Evolutionary conservation across 2,888 invertebrate species (phyloP).

Genomic region (Idaea straminata): DNA sequence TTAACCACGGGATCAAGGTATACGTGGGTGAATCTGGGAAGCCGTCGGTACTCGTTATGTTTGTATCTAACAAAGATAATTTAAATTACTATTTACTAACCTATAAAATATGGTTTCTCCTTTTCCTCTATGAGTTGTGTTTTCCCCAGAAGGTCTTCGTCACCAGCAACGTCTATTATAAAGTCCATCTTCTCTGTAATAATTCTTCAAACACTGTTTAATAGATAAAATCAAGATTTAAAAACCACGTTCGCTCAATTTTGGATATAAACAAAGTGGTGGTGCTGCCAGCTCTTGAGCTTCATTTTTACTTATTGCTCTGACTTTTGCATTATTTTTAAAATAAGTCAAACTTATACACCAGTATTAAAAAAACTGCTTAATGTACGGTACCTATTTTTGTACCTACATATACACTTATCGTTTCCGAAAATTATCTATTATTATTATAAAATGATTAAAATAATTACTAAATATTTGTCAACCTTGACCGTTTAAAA

Average conservation of each 20-base stretch:
- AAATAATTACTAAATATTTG: too few species aligned
- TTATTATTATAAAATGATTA: too few species aligned
- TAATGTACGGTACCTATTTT: too few species aligned
- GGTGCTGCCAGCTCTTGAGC: not conserved
- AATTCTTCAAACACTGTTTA: not conserved
- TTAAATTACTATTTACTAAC: constrained; percentile 50
- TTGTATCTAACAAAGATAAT: too few species aligned
- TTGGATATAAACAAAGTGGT: not conserved
- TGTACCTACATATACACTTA: too few species aligned
- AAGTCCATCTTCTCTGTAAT: constrained; percentile 70
- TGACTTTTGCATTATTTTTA: not conserved
- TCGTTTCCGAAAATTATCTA: too few species aligned
- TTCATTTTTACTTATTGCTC: not conserved
- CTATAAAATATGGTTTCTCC: constrained; percentile 60
- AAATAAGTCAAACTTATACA: too few species aligned
- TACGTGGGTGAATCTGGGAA: too few species aligned
- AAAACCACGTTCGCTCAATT: not conserved
- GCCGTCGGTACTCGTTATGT: too few species aligned
- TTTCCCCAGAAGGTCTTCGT: constrained; percentile 61
- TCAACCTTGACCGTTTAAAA: not conserved
- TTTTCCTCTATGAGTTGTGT: constrained; percentile 50
- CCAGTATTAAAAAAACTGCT: too few species aligned
- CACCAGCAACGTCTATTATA: constrained; percentile 79
- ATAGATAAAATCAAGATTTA: not conserved
- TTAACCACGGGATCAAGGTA: too few species aligned